Evolutionary conservation across 2,888 invertebrate genomes (phyloP), one percentile per base, ranked within the genome.

Genomic region (Axea sp.): DNA sequence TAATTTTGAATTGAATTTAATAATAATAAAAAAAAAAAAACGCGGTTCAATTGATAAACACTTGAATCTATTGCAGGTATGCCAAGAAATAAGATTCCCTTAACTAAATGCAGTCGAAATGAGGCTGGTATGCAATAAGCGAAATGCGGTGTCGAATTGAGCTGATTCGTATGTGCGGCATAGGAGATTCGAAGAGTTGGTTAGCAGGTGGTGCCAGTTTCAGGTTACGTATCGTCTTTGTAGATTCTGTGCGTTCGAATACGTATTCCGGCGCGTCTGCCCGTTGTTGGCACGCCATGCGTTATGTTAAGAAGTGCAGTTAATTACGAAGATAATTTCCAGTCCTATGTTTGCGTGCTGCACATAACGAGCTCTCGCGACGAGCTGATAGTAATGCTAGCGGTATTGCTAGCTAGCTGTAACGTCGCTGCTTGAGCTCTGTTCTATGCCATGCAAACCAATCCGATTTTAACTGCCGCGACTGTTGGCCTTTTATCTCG

Each of bases 271-370:
- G 77, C 77, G 62, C 80, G 82, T 83, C 86, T 82, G 82, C 82
- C 76, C 78, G 73, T 80, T 81, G 78, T 82, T 84, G 82, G 83
- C 86, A 84, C 84, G 86, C 86, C 86, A 86, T 86, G 83, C 85
- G 82, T 86, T 85, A 86, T 83, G 84, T 85, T 85, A 85, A 86
- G 87, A 86, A 86, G 84, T 85, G 84, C 85, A 85, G 86, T 87
- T 87, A 87, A 86, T 87, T 87, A 86, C 83, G 83, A 83, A 87
- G 87, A 87, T 86, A 86, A 87, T 86, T 87, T 85, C 81, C 79
- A 84, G 82, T 83, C 83, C 79, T 83, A 81, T 84, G 84, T 84
- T 85, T 82, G 85, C 85, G 85, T 86, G 85, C 83, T 82, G 82
- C 84, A 82, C 82, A 83, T 84, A 85, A 84, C 84, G 81, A 85